These are phyloP conservation scores for Rhopalosiphum nymphaeae DNA, from an alignment of 2,888 invertebrate species.

Conservation along the genomic window DNA sequence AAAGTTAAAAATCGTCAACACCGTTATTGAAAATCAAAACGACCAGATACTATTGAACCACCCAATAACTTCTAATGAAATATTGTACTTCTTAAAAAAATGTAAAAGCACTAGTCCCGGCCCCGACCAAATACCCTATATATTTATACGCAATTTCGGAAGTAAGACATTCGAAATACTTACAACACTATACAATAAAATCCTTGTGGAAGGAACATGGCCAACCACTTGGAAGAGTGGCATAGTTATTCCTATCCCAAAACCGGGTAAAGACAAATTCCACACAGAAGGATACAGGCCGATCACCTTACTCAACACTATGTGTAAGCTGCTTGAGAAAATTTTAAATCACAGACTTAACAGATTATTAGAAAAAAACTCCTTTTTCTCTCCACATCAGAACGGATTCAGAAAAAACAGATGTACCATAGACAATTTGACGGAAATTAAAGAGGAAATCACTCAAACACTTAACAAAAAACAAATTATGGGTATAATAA, in stretches of 20 bases:
- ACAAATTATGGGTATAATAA: neutral
- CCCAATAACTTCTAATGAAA: neutral
- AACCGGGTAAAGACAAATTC: neutral
- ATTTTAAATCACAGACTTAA: neutral
- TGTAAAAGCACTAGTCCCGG: neutral
- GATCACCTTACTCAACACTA: neutral
- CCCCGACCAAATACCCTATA: neutral
- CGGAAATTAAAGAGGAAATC: neutral
- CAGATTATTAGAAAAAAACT: neutral
- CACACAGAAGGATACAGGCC: neutral
- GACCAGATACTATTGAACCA: neutral
- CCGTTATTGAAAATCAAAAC: neutral
- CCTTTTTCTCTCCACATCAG: neutral
- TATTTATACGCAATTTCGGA: neutral
- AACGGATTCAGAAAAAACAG: neutral
- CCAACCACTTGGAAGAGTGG: neutral
- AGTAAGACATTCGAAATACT: neutral
- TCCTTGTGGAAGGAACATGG: too few species aligned
- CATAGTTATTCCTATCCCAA: neutral
- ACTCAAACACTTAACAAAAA: neutral
- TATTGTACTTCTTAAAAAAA: neutral
- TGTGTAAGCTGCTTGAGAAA: neutral
- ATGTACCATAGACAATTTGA: neutral
- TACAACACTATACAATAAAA: neutral
- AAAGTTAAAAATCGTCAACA: neutral